Conservation (phyloP, 2,888 invertebrate genomes). For the Apodemia hepburni region DNA sequence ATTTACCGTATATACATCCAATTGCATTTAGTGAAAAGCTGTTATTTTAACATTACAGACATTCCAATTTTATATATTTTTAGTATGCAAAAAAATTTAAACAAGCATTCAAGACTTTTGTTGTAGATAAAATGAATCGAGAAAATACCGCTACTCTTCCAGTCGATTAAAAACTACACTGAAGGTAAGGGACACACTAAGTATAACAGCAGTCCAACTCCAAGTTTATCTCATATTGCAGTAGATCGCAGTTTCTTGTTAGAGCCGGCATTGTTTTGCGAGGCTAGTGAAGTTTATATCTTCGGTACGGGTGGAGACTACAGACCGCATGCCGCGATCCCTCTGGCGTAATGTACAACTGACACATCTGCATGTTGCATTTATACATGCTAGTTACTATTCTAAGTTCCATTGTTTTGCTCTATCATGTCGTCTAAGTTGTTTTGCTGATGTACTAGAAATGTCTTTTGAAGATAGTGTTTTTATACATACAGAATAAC, state of each 20-base stretch:
- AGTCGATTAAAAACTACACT: constrained; percentile 8
- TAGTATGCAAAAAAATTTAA: no score
- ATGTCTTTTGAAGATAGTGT: background rate
- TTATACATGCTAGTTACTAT: constrained; percentile 45
- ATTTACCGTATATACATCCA: no score
- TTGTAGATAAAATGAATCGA: background rate
- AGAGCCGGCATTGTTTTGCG: constrained; percentile 39
- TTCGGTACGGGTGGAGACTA: constrained; percentile 36
- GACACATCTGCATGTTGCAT: constrained; percentile 51
- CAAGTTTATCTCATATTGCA: constrained; percentile 19
- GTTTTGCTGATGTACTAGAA: constrained; percentile 18
- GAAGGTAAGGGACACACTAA: background rate
- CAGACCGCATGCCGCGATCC: constrained; percentile 32
- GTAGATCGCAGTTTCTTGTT: constrained; percentile 22
- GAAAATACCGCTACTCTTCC: background rate
- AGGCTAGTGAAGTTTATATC: constrained; percentile 37
- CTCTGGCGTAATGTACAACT: constrained; percentile 43
- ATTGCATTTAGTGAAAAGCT: no score
- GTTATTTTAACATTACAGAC: no score
- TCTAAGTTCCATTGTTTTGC: constrained; percentile 22
- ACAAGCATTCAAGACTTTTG: no score
- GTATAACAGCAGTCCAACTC: constrained; percentile 10
- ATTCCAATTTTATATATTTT: no score
- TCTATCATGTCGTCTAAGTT: background rate
- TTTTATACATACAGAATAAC: no score